Percentiles rank a stretch among this genome's conserved stretches.
Conservation (phyloP, 2,888 invertebrate genomes). For the Caradrina kadenii region DNA sequence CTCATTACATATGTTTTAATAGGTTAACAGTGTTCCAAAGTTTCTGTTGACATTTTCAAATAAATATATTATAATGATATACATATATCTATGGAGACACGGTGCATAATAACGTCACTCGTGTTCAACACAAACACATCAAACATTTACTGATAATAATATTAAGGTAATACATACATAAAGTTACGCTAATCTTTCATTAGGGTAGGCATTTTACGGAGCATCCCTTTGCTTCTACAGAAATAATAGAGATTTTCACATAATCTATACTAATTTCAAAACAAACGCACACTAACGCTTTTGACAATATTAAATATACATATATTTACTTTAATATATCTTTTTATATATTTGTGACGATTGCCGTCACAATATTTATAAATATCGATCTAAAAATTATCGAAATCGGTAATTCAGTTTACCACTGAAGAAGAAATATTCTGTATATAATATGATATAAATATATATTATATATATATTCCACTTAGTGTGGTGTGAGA, state of each 20-base stretch:
- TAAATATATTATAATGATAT: conserved; percentile 22
- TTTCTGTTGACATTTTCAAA: conserved; percentile 56
- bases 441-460: conserved; percentile 17
- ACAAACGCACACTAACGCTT: conserved; percentile 9
- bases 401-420: conserved; percentile 28
- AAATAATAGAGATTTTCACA: conserved; percentile 31
- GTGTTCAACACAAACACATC: conserved; percentile 33
- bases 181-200: background rate
- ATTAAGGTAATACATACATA: conserved; percentile 28
- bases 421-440: conserved; percentile 22
- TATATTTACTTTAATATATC: conserved; percentile 1
- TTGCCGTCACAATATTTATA: conserved; percentile 24
- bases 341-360: conserved; percentile 18
- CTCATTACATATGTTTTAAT: conserved; percentile 72
- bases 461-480: conserved; percentile 20
- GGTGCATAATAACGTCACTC: conserved; percentile 41
- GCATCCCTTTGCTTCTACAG: conserved; percentile 6
- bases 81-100: conserved; percentile 31
- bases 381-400: conserved; percentile 34
- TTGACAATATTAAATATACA: conserved; percentile 1
- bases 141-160: conserved; percentile 31
- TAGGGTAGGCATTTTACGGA: conserved; percentile 7
- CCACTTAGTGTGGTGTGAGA: conserved; percentile 49
- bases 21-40: conserved; percentile 66
- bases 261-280: conserved; percentile 5